Conservation (phyloP, 2,797 vertebrate species). For the Eulemur rubriventer region DNA sequence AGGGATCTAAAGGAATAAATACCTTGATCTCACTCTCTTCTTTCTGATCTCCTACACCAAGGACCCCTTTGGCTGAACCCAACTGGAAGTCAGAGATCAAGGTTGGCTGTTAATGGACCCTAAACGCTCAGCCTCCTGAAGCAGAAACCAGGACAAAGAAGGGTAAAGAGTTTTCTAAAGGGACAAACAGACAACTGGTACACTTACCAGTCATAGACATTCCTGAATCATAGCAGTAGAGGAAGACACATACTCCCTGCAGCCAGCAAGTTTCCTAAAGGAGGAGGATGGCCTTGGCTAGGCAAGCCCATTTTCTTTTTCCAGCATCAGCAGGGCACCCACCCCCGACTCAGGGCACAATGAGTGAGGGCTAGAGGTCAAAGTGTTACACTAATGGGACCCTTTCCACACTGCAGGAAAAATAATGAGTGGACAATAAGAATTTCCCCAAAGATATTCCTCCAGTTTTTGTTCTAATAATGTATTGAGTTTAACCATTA, state of each 20-base stretch:
- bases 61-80: not conserved
- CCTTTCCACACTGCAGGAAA: not conserved
- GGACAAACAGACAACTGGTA: not conserved
- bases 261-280: not conserved
- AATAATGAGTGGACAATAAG: not conserved
- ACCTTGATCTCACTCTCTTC: not conserved
- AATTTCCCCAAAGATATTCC: not conserved
- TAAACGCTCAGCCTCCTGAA: not conserved
- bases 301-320: not conserved
- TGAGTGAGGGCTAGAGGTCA: not conserved
- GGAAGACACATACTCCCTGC: not conserved
- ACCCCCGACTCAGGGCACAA: not conserved
- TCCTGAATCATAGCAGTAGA: not conserved
- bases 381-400: not conserved
- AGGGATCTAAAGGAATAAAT: not conserved
- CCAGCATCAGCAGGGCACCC: not conserved
- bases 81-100: not conserved
- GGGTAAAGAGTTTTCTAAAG: not conserved
- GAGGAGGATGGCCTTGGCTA: not conserved
- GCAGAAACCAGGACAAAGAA: not conserved
- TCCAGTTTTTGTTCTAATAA: not conserved
- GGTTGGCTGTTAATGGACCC: not conserved
- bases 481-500: no score
- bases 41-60: not conserved
- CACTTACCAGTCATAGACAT: not conserved